Conservation (phyloP, 1,140 invertebrate species). For the Hyphantria cunea region DNA sequence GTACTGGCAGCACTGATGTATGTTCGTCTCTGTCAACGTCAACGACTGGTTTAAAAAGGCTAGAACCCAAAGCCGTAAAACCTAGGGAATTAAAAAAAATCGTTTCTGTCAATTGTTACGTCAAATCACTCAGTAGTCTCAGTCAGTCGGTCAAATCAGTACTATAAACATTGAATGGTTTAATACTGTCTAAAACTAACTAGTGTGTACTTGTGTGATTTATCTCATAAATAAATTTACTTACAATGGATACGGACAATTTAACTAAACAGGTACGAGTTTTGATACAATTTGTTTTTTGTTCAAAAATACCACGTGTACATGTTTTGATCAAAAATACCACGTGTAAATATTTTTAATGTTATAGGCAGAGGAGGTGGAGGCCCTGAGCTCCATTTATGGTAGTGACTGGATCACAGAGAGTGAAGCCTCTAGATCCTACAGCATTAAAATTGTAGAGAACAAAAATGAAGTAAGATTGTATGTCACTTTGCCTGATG, state of each 20-base stretch:
- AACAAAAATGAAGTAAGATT: slow-evolving; percentile 78
- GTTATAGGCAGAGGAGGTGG: slow-evolving; percentile 86
- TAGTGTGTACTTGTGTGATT: no score
- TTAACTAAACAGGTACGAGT: slow-evolving; percentile 60
- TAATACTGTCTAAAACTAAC: no score
- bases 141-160: no score
- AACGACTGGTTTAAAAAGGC: no score
- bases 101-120: no score
- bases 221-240: not conserved
- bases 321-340: not conserved
- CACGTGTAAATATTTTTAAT: not conserved
- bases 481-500: slow-evolving; percentile 83
- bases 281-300: not conserved
- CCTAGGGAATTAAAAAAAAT: no score
- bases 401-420: slow-evolving; percentile 86
- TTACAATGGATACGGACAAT: slow-evolving; percentile 56
- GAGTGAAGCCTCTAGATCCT: slow-evolving; percentile 81
- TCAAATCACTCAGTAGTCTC: no score
- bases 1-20: no score
- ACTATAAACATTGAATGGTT: no score
- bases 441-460: slow-evolving; percentile 82
- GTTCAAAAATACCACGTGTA: not conserved
- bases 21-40: no score
- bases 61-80: no score
- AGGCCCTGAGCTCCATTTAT: slow-evolving; percentile 89